Conservation (phyloP, 1,140 invertebrate genomes). For the Tetramorium simillimum region DNA sequence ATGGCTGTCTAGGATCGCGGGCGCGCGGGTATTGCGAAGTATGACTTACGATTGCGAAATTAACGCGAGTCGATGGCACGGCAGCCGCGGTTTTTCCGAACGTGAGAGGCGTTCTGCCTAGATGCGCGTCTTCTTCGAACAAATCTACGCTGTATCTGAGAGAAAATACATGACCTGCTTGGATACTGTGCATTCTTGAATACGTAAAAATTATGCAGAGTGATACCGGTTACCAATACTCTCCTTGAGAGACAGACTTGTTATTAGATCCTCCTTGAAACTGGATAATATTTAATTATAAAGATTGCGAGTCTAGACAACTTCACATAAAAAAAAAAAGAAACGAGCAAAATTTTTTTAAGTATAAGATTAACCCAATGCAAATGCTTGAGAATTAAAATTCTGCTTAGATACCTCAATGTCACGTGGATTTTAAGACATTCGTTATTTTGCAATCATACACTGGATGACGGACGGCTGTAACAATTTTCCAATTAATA, state of each 20-base stretch:
- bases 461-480: neutral
- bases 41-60: slow-evolving; percentile 47
- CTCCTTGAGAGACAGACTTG: neutral
- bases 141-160: neutral
- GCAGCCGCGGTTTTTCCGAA: slow-evolving; percentile 26
- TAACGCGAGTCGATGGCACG: slow-evolving; percentile 33
- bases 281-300: slow-evolving; percentile 1
- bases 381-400: neutral
- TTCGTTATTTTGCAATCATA: neutral
- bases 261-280: neutral
- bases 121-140: neutral
- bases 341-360: neutral
- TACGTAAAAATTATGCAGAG: slow-evolving; percentile 9
- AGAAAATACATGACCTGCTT: neutral
- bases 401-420: neutral
- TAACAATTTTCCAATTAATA: neutral
- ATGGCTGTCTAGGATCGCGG: slow-evolving; percentile 30
- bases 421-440: neutral
- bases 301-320: neutral
- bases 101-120: neutral
- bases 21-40: slow-evolving; percentile 31
- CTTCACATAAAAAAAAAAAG: neutral
- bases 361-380: neutral
- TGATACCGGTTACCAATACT: neutral
- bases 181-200: neutral